These are phyloP conservation scores for Gastrophryne carolinensis DNA, from an alignment of 2,797 vertebrate species.

Conservation along the genomic window DNA sequence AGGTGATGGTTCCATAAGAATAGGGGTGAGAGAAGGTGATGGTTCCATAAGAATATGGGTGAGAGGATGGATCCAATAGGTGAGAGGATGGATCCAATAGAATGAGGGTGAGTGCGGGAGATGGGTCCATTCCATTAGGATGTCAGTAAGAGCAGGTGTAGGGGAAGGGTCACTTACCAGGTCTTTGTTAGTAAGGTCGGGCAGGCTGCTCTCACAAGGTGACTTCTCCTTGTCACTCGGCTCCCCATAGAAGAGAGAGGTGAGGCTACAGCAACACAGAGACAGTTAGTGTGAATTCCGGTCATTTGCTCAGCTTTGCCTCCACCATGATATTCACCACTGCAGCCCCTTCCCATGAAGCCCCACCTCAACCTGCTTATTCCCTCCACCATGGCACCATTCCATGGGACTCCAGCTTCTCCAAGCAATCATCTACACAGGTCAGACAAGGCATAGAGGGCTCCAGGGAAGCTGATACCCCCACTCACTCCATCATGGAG, in stretches of 20 bases:
- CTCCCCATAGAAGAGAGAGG: conserved; percentile 93
- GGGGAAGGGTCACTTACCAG: conserved; percentile 68
- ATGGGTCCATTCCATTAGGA: no score
- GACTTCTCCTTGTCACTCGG: conserved; percentile 96
- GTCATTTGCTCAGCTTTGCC: background rate
- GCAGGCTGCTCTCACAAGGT: conserved; percentile 85
- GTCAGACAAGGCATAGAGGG: no score
- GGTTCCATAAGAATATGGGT: no score
- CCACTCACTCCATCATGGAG: no score
- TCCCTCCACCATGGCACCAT: background rate
- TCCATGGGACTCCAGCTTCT: background rate
- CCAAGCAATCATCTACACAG: no score
- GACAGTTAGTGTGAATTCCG: background rate
- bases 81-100: no score
- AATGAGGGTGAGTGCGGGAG: background rate
- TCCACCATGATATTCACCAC: background rate
- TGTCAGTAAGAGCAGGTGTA: background rate
- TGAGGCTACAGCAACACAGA: conserved; percentile 72
- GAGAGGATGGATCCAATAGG: no score
- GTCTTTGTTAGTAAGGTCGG: conserved; percentile 86
- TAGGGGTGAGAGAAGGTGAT: no score
- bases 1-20: no score
- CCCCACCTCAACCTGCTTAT: background rate
- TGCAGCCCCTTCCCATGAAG: background rate
- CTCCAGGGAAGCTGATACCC: no score